Evolutionary conservation across 2,888 invertebrate genomes (phyloP).

Genomic region (Agonopterix heracliana): DNA sequence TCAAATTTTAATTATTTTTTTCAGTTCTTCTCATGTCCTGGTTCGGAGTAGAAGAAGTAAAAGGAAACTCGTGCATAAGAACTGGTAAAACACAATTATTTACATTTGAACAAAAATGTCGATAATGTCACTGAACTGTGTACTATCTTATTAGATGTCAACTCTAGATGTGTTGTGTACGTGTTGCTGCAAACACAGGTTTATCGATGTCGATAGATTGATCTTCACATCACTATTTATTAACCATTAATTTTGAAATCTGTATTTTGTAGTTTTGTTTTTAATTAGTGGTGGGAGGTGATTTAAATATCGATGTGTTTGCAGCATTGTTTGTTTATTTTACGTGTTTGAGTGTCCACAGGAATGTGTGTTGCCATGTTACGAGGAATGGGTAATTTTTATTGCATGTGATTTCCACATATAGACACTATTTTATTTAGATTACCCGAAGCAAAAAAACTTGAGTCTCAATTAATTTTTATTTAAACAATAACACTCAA

Average conservation of each 20-base stretch:
- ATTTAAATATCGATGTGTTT: conserved; percentile 8
- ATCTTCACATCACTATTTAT: conserved; percentile 4
- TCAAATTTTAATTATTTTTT: conserved; percentile 24
- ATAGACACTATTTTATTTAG: conserved; percentile 1
- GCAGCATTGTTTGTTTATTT: conserved; percentile 19
- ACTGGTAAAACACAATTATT: conserved; percentile 57
- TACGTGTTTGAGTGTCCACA: conserved; percentile 66
- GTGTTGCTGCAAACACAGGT: conserved; percentile 21
- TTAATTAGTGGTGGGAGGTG: not conserved
- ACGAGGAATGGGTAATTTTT: conserved; percentile 58
- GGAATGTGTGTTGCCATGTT: conserved; percentile 68
- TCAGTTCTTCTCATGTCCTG: conserved; percentile 74
- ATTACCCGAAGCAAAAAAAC: not conserved
- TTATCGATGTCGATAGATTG: conserved; percentile 22
- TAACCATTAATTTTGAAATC: too few relatives aligned
- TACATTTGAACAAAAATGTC: not conserved
- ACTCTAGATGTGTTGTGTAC: conserved; percentile 29
- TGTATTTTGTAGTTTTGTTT: too few relatives aligned
- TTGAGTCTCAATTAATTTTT: not conserved
- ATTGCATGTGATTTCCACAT: conserved; percentile 40
- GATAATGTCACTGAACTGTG: conserved; percentile 20
- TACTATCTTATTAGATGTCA: conserved; percentile 24
- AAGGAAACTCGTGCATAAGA: conserved; percentile 68
- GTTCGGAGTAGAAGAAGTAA: conserved; percentile 71
- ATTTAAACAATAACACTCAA: conserved; percentile 19